phyloP scores from a whole-genome alignment of 2,113 vertebrate genomes.

The Platycercus adscitus region DNA sequence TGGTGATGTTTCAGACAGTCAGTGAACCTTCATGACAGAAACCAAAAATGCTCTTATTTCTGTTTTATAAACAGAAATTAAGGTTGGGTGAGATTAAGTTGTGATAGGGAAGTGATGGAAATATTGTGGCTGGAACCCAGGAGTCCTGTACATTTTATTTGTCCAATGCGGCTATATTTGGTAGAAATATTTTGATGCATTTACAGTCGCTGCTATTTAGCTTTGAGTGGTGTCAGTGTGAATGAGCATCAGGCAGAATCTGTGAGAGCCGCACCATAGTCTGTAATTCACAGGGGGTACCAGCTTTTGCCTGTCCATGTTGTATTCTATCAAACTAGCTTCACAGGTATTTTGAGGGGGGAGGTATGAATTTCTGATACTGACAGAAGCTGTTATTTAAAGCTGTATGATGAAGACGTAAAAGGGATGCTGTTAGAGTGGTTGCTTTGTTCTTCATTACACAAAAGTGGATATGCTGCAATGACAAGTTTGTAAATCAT shows the following conservation, averaged over 20 bases:
- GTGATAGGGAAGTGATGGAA: not conserved
- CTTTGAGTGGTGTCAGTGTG: not conserved
- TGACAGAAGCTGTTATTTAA: slow-evolving; percentile 7
- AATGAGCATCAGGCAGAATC: not conserved
- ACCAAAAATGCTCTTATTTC: not conserved
- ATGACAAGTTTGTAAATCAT: slow-evolving; percentile 42
- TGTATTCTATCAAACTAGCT: not conserved
- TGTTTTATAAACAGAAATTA: not conserved
- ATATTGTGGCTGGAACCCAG: not conserved
- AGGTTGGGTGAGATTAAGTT: not conserved
- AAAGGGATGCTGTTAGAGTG: not conserved
- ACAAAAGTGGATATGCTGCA: not conserved
- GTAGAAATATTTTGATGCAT: not conserved
- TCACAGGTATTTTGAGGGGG: not conserved
- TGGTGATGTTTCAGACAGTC: not conserved
- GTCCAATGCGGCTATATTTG: not conserved
- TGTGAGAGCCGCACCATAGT: not conserved
- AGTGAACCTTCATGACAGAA: not conserved
- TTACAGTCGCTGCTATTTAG: not conserved
- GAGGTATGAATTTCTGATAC: not conserved
- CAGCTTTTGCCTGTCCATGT: not conserved
- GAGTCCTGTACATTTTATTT: not conserved
- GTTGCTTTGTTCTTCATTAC: not conserved
- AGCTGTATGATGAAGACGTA: not conserved
- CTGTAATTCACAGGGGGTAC: not conserved